Conservation (phyloP, 2,888 invertebrate genomes). For the Arenicola marina region DNA sequence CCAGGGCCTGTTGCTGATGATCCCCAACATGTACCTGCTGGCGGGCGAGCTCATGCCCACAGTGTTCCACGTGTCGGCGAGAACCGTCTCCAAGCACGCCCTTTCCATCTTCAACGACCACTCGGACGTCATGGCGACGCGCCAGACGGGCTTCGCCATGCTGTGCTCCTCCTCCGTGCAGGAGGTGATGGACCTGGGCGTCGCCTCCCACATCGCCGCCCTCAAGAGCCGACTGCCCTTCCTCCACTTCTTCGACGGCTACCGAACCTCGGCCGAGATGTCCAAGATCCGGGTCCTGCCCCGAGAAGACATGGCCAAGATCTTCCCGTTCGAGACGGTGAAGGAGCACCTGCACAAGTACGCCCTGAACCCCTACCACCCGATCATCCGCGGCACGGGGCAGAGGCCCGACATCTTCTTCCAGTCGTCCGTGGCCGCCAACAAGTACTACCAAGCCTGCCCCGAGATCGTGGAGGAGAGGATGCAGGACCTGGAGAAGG, state of each 20-base stretch:
- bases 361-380: constrained; percentile 34
- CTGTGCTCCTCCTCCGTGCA: constrained; percentile 32
- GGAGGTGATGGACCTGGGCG: constrained; percentile 35
- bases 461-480: constrained; percentile 30
- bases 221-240: constrained; percentile 33
- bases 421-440: constrained; percentile 32
- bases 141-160: constrained; percentile 36
- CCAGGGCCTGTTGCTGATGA: constrained; percentile 35
- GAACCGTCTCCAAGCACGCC: constrained; percentile 36
- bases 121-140: constrained; percentile 35
- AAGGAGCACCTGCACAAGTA: constrained; percentile 29
- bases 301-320: constrained; percentile 26
- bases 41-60: constrained; percentile 36
- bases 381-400: constrained; percentile 33
- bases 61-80: constrained; percentile 35
- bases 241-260: constrained; percentile 37
- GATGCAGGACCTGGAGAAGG: constrained; percentile 18
- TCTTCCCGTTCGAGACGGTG: constrained; percentile 28
- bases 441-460: constrained; percentile 28
- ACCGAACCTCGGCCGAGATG: constrained; percentile 35
- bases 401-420: constrained; percentile 38
- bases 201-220: constrained; percentile 32
- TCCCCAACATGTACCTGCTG: constrained; percentile 37
- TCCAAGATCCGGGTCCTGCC: constrained; percentile 30
- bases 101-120: constrained; percentile 38